Percentiles rank a stretch among this genome's conserved stretches.
phyloP scores from a whole-genome alignment of 2,113 vertebrate species.

The Heterocephalus glaber region DNA sequence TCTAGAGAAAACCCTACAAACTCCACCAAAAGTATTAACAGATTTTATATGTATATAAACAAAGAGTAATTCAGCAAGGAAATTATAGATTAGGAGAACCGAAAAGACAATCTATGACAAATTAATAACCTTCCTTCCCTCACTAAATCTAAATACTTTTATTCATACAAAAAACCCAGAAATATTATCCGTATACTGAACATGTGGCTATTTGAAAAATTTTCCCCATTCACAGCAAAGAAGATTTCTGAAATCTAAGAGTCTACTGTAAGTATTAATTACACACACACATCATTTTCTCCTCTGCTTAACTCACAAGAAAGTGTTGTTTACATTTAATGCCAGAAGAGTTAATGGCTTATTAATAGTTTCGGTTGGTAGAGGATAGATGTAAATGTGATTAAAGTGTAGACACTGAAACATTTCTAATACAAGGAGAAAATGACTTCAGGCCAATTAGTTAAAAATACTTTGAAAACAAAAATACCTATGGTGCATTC shows the following conservation, averaged over 20 bases:
- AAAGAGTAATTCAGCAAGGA: background rate
- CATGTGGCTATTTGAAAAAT: background rate
- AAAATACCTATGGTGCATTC: background rate
- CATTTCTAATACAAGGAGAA: background rate
- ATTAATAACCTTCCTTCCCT: background rate
- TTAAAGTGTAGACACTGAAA: background rate
- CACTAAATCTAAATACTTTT: background rate
- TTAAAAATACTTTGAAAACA: background rate
- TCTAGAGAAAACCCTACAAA: background rate
- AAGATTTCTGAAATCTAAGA: slow-evolving; percentile 25
- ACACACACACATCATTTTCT: background rate
- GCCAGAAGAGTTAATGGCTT: background rate
- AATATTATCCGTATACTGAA: background rate
- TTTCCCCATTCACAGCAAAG: background rate
- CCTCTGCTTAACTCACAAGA: background rate
- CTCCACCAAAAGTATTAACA: background rate
- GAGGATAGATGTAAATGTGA: background rate
- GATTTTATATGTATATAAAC: background rate
- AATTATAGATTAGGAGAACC: background rate
- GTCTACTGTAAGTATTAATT: background rate
- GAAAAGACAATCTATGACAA: slow-evolving; percentile 17
- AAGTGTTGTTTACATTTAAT: slow-evolving; percentile 13
- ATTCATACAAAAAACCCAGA: background rate
- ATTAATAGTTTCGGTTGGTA: slow-evolving; percentile 15
- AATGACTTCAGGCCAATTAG: slow-evolving; percentile 18